Evolutionary conservation across 2,888 invertebrate species (phyloP).

Genomic region (Heliothis peltigera): DNA sequence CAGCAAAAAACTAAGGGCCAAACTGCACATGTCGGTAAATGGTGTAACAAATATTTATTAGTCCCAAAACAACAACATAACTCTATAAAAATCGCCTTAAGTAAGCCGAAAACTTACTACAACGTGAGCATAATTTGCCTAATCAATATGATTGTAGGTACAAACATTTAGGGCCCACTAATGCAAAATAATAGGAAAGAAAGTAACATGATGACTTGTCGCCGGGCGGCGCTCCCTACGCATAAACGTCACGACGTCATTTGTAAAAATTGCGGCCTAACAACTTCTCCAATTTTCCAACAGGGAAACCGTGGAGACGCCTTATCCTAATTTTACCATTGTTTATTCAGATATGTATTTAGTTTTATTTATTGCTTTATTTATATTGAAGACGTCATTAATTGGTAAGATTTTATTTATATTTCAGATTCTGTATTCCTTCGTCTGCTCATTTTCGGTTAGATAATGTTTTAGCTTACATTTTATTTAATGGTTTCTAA

Average conservation of each 20-base stretch:
- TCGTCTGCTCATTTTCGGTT: too few relatives aligned
- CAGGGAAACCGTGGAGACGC: slow-evolving; percentile 70
- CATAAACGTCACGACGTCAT: slow-evolving; percentile 90
- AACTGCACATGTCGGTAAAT: too few relatives aligned
- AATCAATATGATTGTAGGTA: slow-evolving; percentile 72
- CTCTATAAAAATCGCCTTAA: slow-evolving; percentile 14
- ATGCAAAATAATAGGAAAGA: slow-evolving; percentile 86
- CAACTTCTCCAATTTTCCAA: slow-evolving; percentile 86
- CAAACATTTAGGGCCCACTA: slow-evolving; percentile 79
- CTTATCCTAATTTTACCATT: background rate
- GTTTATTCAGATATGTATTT: background rate
- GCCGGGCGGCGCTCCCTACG: slow-evolving; percentile 83
- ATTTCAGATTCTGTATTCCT: too few relatives aligned
- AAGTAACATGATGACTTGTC: slow-evolving; percentile 89
- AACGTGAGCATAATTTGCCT: slow-evolving; percentile 65
- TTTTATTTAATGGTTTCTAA: too few relatives aligned
- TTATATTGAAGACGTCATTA: too few relatives aligned
- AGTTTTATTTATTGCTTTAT: background rate
- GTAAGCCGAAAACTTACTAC: slow-evolving; percentile 34
- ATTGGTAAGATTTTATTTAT: too few relatives aligned
- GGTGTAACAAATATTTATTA: background rate
- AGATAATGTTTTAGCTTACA: too few relatives aligned
- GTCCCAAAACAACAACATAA: background rate
- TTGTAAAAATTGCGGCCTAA: slow-evolving; percentile 89
- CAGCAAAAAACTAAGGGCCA: too few relatives aligned